Base-by-base conservation (phyloP, 2,797 vertebrate genomes). In the Coracias cyanogaster region DNA sequence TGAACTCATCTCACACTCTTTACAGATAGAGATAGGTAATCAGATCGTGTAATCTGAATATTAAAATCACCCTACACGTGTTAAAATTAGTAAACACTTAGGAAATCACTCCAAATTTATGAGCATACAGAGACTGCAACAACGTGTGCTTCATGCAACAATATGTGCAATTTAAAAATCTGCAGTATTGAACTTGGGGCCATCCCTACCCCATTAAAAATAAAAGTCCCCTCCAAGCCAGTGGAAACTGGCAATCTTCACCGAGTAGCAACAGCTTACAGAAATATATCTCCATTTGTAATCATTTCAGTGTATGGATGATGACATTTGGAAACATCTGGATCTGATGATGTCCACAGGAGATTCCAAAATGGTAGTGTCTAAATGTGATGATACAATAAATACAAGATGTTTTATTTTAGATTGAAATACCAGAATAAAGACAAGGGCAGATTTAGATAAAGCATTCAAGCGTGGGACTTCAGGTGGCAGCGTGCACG, bases 301-400 rank as follows among this genome's bases (percentile, higher is more conserved):
- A 96, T 97, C 94, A 94, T 97, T 98, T 97, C 87, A 95, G 41
- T 93, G 73, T 96, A 97, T 48, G 71, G 82, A 97, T 96, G 95
- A 97, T 98, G 97, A 97, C 97, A 98, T 97, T 94, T 97, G 70
- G 90, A 95, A 97, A 97, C 98, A 98, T 98, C 97, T 98, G 98
- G 96, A 97, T 96, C 97, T 96, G 94, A 98, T 98, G 96, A 97
- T 94, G 83, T 97, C 80, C 95, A 95, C 76, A 46, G 92, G 74
- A 98, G 93, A 97, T 97, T 98, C 98, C 97, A 98, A 96, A 98
- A 97, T 97, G 95, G 93, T 98, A 97, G 97, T 95, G 91, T 96
- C 94, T 97, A 96, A 96, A 97, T 97, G 95, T 91, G 83, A 91
- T 96, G 96, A 97, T 97, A 97, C 90, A 84, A 96, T 96, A 96